Conservation (phyloP, 2,797 vertebrate genomes). For the Heliangelus exortis region DNA sequence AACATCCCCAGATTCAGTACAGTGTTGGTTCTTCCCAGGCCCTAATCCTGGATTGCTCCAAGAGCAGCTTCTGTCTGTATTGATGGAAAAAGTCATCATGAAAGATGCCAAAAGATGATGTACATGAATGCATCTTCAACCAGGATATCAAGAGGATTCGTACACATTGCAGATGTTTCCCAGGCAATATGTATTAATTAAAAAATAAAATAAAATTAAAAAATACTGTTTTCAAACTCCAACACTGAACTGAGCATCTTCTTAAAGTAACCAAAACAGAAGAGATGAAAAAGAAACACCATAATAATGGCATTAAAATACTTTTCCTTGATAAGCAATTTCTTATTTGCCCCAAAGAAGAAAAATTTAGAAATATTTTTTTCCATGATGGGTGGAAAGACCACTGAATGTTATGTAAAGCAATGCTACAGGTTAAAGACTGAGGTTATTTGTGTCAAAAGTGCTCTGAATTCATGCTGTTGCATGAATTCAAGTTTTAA, state of each 20-base stretch:
- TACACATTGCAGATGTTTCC: not conserved
- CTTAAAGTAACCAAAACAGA: not conserved
- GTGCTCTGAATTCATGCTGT: not conserved
- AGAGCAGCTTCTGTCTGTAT: not conserved
- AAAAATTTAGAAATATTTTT: not conserved
- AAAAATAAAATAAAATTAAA: too few relatives aligned
- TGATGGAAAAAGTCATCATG: not conserved
- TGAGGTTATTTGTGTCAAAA: not conserved
- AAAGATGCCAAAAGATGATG: not conserved
- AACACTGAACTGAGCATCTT: not conserved
- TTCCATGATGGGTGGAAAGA: not conserved
- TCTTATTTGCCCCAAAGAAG: not conserved
- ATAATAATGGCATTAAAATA: not conserved
- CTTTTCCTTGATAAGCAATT: not conserved
- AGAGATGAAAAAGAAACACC: not conserved
- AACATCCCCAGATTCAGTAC: not conserved
- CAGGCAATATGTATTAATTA: not conserved
- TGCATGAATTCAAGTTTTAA: not conserved
- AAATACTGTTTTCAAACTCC: not conserved
- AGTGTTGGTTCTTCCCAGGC: not conserved
- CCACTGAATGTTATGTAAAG: not conserved
- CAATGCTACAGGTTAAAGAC: conserved; percentile 1
- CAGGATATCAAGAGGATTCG: not conserved
- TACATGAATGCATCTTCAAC: not conserved
- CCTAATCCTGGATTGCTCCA: not conserved